A percentile compares a stretch with the other conserved stretches of the same genome.
Conservation (phyloP, 1,140 invertebrate species). For the Micrasema minimum region DNA sequence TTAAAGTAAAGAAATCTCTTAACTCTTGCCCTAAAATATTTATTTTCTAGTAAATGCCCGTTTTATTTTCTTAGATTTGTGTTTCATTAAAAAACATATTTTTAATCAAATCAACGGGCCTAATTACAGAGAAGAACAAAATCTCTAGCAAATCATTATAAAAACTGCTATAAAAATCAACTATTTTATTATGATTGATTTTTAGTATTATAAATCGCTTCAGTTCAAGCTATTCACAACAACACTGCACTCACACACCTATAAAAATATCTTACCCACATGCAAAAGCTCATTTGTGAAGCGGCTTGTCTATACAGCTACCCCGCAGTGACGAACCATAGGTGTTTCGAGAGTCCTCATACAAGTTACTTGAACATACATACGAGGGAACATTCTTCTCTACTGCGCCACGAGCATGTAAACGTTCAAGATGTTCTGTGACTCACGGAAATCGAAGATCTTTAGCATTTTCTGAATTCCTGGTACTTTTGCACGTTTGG, state of each 20-base stretch:
- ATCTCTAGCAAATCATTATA: too few relatives aligned
- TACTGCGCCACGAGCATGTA: neutral
- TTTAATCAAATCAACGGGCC: too few relatives aligned
- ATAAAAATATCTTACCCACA: neutral
- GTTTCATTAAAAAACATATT: too few relatives aligned
- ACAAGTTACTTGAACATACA: neutral
- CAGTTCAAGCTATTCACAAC: slow-evolving; percentile 4
- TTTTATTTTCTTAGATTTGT: too few relatives aligned
- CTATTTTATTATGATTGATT: too few relatives aligned
- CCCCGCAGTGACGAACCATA: slow-evolving; percentile 19
- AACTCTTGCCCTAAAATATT: too few relatives aligned
- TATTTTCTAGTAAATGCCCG: too few relatives aligned
- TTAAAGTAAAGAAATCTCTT: too few relatives aligned
- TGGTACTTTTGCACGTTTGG: slow-evolving; percentile 17
- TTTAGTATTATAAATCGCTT: too few relatives aligned
- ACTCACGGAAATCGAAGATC: slow-evolving; percentile 27
- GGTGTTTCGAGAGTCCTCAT: slow-evolving; percentile 2
- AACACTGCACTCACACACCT: slow-evolving; percentile 12
- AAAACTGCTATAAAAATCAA: too few relatives aligned
- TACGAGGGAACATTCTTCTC: neutral
- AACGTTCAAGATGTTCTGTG: slow-evolving; percentile 1
- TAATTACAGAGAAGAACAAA: too few relatives aligned
- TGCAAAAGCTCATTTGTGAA: slow-evolving; percentile 23
- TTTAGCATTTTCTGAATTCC: slow-evolving; percentile 27
- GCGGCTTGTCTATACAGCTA: slow-evolving; percentile 20